phyloP scores from a whole-genome alignment of 2,113 vertebrate genomes.

The Ellobius talpinus region DNA sequence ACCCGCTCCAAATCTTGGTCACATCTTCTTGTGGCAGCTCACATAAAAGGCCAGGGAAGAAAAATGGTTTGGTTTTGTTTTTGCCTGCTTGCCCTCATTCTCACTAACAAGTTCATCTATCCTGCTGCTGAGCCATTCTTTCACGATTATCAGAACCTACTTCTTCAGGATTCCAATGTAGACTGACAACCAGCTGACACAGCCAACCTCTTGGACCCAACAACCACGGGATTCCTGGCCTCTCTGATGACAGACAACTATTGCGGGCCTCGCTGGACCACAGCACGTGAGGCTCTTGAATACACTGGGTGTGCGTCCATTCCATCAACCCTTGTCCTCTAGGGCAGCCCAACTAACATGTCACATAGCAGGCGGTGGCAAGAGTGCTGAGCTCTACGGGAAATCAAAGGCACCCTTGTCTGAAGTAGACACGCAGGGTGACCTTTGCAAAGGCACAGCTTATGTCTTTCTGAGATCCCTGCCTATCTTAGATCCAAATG shows the following conservation, averaged over 20 bases:
- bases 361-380: no score
- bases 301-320: background rate
- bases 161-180: background rate
- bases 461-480: background rate
- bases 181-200: background rate
- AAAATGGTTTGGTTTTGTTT: background rate
- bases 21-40: background rate
- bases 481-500: background rate
- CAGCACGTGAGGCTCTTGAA: background rate
- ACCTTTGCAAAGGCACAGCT: slow-evolving; percentile 16
- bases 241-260: background rate
- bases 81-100: background rate
- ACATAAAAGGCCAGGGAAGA: background rate
- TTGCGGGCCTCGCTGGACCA: background rate
- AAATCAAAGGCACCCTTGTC: background rate
- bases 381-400: background rate
- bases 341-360: background rate
- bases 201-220: background rate
- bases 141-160: background rate
- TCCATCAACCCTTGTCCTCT: background rate
- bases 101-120: background rate
- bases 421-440: background rate
- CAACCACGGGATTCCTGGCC: background rate
- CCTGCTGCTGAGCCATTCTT: background rate
- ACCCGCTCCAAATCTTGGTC: background rate